Conservation (phyloP, 2,888 invertebrate species). For the Andrena praecox region DNA sequence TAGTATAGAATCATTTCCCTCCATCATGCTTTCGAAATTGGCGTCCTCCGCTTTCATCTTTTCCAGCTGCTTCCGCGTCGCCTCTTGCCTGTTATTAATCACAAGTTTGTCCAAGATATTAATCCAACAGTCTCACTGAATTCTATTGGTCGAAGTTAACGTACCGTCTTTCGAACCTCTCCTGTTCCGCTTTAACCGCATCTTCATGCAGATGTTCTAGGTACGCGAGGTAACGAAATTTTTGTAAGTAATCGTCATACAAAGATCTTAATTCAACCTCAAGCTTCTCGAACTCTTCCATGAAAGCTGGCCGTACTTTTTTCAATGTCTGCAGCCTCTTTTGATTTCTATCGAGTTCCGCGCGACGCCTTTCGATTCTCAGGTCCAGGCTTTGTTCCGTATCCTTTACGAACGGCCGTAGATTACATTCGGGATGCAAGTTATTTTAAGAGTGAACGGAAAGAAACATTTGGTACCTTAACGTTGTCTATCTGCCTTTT, state of each 20-base stretch:
- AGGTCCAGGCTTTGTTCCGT: constrained; percentile 95
- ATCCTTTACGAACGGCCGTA: constrained; percentile 84
- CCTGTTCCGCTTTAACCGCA: constrained; percentile 91
- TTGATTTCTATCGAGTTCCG: constrained; percentile 96
- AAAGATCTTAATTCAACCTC: constrained; percentile 94
- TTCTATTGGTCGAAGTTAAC: neutral
- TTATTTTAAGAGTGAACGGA: neutral
- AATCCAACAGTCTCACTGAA: neutral
- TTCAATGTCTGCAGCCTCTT: constrained; percentile 97
- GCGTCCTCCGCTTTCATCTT: constrained; percentile 86
- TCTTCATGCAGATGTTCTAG: constrained; percentile 95
- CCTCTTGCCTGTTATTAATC: constrained; percentile 80
- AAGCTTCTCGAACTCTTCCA: constrained; percentile 96
- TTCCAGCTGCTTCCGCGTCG: constrained; percentile 86
- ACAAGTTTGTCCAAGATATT: neutral
- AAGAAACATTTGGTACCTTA: constrained; percentile 79
- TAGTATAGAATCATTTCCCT: constrained; percentile 83
- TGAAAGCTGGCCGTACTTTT: constrained; percentile 98
- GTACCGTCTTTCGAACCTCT: constrained; percentile 91
- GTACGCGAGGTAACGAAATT: constrained; percentile 95
- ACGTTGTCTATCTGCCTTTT: constrained; percentile 93
- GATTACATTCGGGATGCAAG: neutral
- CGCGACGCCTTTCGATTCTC: constrained; percentile 95
- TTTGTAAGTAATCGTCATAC: constrained; percentile 94
- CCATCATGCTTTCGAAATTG: constrained; percentile 85